phyloP scores from a whole-genome alignment of 2,797 vertebrate species.

The Balearica regulorum region DNA sequence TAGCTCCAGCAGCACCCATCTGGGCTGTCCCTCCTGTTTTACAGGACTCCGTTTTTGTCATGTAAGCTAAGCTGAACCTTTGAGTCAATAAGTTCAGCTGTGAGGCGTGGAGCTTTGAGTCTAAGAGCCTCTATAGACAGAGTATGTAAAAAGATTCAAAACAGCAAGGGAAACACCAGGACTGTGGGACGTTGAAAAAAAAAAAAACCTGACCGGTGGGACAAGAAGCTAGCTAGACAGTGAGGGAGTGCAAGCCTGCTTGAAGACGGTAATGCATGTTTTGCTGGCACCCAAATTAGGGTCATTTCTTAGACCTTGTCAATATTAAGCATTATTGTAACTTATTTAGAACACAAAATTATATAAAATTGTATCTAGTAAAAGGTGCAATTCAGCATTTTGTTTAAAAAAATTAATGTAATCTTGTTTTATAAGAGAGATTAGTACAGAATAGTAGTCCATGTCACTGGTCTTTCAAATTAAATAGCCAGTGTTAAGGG shows the following conservation, averaged over 20 bases:
- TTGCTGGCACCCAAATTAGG: neutral
- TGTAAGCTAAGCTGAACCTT: neutral
- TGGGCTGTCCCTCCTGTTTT: neutral
- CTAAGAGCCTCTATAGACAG: neutral
- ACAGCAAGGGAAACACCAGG: neutral
- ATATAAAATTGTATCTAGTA: neutral
- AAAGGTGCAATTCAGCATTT: neutral
- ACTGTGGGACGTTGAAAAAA: neutral
- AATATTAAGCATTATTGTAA: neutral
- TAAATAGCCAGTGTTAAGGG: neutral
- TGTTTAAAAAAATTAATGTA: neutral
- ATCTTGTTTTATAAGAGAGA: neutral
- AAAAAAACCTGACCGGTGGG: accelerated
- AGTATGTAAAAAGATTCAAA: neutral
- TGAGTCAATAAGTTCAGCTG: neutral
- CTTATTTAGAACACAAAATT: neutral
- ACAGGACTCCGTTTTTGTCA: neutral
- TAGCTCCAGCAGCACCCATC: neutral
- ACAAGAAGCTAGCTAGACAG: neutral
- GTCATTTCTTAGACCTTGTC: neutral
- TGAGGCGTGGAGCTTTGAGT: neutral
- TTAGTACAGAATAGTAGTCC: neutral
- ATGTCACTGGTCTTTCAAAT: neutral
- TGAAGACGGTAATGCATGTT: neutral
- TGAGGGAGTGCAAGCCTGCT: neutral